phyloP scores from a whole-genome alignment of 2,888 invertebrate genomes.

The Ophioninae sp. region DNA sequence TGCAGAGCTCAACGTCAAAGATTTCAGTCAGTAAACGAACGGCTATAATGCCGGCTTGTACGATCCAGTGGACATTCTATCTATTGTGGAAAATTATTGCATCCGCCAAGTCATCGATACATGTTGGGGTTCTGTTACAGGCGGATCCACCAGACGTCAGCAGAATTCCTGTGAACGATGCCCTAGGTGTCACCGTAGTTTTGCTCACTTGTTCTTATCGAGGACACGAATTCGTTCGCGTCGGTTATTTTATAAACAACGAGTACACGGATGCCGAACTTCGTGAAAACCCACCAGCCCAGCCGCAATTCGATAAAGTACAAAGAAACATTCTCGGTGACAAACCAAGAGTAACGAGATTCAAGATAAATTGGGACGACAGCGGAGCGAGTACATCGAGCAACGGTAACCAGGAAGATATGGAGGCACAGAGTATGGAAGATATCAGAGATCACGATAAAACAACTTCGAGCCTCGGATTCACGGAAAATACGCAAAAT shows the following conservation, averaged over 20 bases:
- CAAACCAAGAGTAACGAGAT: constrained; percentile 95
- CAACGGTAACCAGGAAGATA: constrained; percentile 74
- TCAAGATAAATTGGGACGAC: constrained; percentile 99
- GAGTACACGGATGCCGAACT: constrained; percentile 97
- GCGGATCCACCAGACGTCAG: constrained; percentile 97
- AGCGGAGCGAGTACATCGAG: constrained; percentile 74
- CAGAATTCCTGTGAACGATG: constrained; percentile 97
- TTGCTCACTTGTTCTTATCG: constrained; percentile 96
- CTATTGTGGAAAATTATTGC: no score
- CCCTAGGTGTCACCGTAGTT: constrained; percentile 98
- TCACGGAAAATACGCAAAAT: constrained; percentile 78
- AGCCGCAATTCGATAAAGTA: constrained; percentile 96
- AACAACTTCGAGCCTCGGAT: constrained; percentile 76
- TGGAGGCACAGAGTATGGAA: constrained; percentile 74
- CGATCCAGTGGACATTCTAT: no score
- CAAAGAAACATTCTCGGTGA: constrained; percentile 82
- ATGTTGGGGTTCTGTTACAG: constrained; percentile 79
- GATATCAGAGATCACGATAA: constrained; percentile 77
- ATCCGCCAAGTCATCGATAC: background rate
- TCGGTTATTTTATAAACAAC: constrained; percentile 99
- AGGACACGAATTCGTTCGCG: constrained; percentile 95
- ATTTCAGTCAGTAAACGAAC: no score
- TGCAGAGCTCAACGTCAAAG: no score
- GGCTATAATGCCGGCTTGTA: no score
- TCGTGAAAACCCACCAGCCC: constrained; percentile 95